Percentiles rank a stretch among this genome's conserved stretches.
Conservation (phyloP, 2,888 invertebrate genomes). For the Cyclophora punctaria region DNA sequence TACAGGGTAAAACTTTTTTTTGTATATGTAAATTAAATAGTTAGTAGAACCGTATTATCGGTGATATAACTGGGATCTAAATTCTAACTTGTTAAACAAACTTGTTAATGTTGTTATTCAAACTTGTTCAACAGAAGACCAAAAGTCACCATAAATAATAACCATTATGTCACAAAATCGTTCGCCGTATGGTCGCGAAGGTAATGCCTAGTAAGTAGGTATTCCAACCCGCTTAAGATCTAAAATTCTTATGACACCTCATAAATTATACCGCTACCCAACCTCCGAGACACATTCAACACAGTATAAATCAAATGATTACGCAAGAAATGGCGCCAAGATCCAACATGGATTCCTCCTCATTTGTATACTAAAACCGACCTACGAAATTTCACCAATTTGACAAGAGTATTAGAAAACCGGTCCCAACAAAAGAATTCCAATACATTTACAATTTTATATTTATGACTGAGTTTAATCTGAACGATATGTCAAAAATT, state of each 20-base stretch:
- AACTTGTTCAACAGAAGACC: no score
- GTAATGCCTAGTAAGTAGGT: no score
- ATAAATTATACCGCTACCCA: constrained; percentile 15
- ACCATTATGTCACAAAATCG: no score
- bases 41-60: no score
- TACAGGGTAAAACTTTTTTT: no score
- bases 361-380: constrained; percentile 4
- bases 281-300: constrained; percentile 13
- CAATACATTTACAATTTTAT: background rate
- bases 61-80: no score
- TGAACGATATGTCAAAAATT: no score
- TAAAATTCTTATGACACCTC: constrained; percentile 8
- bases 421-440: background rate
- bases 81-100: no score
- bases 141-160: no score
- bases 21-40: no score
- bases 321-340: constrained; percentile 1
- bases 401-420: constrained; percentile 5
- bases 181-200: no score
- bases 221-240: background rate
- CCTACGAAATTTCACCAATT: constrained; percentile 16
- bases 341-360: constrained; percentile 1
- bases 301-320: constrained; percentile 16
- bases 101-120: no score
- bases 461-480: background rate